Evolutionary conservation across 2,888 invertebrate species (phyloP).

Genomic region (Pecten maximus): DNA sequence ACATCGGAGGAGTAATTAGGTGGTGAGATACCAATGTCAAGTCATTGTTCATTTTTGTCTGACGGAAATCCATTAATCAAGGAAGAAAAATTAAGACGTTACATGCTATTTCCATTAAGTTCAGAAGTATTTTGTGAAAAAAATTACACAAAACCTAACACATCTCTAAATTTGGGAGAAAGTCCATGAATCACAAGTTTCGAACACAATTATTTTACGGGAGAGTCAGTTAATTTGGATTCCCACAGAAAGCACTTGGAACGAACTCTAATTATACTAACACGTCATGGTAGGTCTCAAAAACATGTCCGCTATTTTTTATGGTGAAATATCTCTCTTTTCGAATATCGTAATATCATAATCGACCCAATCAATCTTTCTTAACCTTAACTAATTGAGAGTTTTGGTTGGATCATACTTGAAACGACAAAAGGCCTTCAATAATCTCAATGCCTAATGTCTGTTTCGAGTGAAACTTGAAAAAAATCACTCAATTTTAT

Average conservation of each 20-base stretch:
- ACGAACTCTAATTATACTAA: background rate
- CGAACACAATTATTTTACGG: background rate
- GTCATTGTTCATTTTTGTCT: slow-evolving; percentile 2
- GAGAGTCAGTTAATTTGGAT: background rate
- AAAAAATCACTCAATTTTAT: background rate
- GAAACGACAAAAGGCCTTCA: too few relatives aligned
- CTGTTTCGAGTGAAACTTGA: background rate
- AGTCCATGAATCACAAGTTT: background rate
- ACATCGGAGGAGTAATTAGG: background rate
- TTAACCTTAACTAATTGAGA: too few relatives aligned
- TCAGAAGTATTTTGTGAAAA: background rate
- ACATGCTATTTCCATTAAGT: slow-evolving; percentile 21
- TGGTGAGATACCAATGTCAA: background rate
- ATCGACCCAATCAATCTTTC: background rate
- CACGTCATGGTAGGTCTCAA: background rate
- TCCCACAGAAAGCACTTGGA: background rate
- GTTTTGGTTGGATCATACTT: too few relatives aligned
- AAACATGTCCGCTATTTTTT: background rate
- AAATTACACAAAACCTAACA: background rate
- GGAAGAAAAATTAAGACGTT: background rate
- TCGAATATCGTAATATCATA: background rate
- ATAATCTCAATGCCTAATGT: background rate
- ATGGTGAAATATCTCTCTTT: background rate
- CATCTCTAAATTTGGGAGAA: background rate
- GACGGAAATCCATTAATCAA: background rate